Evolutionary conservation across 2,113 vertebrate genomes (phyloP).

Genomic region (Lethenteron reissneri): DNA sequence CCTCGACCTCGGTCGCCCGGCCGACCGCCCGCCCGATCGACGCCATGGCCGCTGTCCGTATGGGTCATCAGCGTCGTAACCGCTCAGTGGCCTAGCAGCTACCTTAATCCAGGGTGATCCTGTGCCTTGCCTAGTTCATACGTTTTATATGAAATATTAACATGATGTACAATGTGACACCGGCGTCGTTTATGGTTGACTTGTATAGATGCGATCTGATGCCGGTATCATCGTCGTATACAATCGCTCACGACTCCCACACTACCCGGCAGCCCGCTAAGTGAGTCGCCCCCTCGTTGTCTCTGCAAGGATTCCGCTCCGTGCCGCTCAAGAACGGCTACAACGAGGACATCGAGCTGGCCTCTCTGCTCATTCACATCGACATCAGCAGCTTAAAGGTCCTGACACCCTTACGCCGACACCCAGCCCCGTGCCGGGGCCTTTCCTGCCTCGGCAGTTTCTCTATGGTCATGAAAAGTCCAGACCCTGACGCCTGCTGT

Average conservation of each 20-base stretch:
- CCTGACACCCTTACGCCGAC: conserved; percentile 14
- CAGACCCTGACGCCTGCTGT: conserved; percentile 12
- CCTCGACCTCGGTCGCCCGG: no score
- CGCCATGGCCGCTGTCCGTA: no score
- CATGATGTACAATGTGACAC: neutral
- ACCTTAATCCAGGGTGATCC: neutral
- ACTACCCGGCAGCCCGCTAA: neutral
- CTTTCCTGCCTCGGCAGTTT: conserved; percentile 14
- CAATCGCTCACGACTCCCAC: neutral
- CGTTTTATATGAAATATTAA: neutral
- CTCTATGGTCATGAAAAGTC: conserved; percentile 14
- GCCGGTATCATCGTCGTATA: neutral
- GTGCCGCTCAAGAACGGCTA: conserved; percentile 74
- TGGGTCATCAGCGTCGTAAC: no score
- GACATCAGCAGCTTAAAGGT: conserved; percentile 52
- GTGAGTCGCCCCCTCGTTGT: neutral
- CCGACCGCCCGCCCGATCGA: no score
- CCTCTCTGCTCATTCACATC: conserved; percentile 62
- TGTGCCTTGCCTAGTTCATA: neutral
- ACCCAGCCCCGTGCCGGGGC: neutral
- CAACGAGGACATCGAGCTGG: conserved; percentile 60
- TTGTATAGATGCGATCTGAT: neutral
- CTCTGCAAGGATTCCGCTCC: conserved; percentile 46
- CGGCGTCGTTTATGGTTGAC: neutral
- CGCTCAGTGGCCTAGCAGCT: no score